Conservation (phyloP, 2,113 vertebrate species). For the Erythrolamprus reginae region DNA sequence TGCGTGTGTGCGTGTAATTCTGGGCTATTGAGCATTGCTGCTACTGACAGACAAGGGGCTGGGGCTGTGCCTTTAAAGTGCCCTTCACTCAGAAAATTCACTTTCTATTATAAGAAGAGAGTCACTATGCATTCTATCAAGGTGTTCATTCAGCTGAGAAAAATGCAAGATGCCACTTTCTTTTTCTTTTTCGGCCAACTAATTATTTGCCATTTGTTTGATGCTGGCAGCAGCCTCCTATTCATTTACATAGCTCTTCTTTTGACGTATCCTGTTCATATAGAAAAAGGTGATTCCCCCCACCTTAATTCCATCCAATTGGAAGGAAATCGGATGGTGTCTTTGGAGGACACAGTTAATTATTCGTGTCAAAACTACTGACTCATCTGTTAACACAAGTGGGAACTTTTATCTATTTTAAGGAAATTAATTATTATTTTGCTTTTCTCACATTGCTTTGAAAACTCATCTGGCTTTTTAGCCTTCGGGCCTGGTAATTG, state of each 20-base stretch:
- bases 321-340: neutral
- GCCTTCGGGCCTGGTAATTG: neutral
- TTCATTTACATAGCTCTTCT: neutral
- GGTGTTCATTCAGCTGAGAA: slow-evolving; percentile 19
- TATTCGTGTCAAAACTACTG: neutral
- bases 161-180: neutral
- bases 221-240: neutral
- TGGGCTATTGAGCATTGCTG: slow-evolving; percentile 18
- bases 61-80: neutral
- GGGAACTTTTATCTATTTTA: neutral
- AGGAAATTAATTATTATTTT: slow-evolving; percentile 2
- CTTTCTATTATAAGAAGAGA: slow-evolving; percentile 17
- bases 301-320: neutral
- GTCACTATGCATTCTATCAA: slow-evolving; percentile 6
- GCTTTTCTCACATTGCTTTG: slow-evolving; percentile 20
- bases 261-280: neutral
- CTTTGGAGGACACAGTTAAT: slow-evolving; percentile 7
- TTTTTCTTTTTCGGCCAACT: slow-evolving; percentile 6
- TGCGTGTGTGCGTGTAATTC: slow-evolving; percentile 7
- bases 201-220: slow-evolving; percentile 24
- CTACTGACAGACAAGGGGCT: neutral
- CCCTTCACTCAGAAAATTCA: slow-evolving; percentile 39
- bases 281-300: neutral
- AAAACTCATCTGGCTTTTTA: neutral
- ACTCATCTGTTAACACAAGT: neutral